A percentile compares a stretch with the other conserved stretches of the same genome.
phyloP scores from a whole-genome alignment of 2,797 vertebrate genomes.

The Esox masquinongy region DNA sequence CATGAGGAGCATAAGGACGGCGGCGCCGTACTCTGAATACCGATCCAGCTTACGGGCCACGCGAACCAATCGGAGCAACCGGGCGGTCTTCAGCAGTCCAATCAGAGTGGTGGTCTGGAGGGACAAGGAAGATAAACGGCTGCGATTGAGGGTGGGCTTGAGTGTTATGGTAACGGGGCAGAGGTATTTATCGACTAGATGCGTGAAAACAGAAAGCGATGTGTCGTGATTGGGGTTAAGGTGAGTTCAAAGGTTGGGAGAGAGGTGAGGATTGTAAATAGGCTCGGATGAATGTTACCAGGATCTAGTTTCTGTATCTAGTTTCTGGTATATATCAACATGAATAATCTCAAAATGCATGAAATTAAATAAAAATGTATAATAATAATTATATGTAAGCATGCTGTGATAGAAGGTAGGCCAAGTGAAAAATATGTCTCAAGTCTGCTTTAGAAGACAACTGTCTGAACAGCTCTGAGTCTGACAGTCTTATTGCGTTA shows the following conservation, averaged over 20 bases:
- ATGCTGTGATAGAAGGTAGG: too few relatives aligned
- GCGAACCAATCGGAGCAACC: constrained; percentile 91
- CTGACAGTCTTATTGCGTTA: too few relatives aligned
- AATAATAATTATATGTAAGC: too few relatives aligned
- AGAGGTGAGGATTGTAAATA: neutral
- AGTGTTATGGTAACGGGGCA: neutral
- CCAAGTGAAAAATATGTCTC: too few relatives aligned
- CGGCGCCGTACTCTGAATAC: constrained; percentile 97
- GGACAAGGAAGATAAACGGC: constrained; percentile 8
- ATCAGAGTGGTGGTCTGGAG: constrained; percentile 95
- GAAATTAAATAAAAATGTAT: too few relatives aligned
- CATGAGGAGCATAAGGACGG: constrained; percentile 98
- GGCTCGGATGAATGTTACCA: neutral
- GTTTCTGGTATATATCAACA: neutral
- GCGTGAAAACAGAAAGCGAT: neutral
- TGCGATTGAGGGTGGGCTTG: neutral
- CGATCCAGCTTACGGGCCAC: constrained; percentile 97
- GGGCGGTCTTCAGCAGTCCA: constrained; percentile 95
- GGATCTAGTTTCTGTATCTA: neutral
- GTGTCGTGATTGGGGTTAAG: neutral
- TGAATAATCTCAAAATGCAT: too few relatives aligned
- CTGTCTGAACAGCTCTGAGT: too few relatives aligned
- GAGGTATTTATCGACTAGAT: neutral
- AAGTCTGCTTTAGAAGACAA: too few relatives aligned
- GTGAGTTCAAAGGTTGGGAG: neutral